Conservation (phyloP, 2,888 invertebrate species). For the Brachylomia viminalis region DNA sequence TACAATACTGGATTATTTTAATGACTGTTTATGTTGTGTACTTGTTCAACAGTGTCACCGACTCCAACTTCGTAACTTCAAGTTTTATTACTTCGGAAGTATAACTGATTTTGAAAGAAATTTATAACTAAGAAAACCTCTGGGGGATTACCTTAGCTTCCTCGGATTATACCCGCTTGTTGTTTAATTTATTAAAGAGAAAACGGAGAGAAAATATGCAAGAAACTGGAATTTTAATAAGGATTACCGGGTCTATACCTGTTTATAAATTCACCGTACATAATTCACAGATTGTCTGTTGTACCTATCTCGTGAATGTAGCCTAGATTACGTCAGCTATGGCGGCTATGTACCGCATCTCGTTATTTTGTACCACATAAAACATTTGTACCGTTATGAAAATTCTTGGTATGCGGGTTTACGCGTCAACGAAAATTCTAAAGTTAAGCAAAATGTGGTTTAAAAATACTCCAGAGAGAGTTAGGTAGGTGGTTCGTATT, state of each 20-base stretch:
- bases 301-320: conserved; percentile 26
- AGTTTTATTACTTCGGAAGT: conserved; percentile 58
- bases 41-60: conserved; percentile 45
- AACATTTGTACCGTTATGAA: conserved; percentile 42
- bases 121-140: conserved; percentile 54
- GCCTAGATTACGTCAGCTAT: conserved; percentile 29
- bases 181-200: conserved; percentile 36
- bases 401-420: conserved; percentile 26
- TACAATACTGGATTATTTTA: conserved; percentile 50
- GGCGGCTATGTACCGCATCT: conserved; percentile 30
- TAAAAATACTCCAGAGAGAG: conserved; percentile 31
- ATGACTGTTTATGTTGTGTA: conserved; percentile 52
- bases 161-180: conserved; percentile 43
- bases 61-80: conserved; percentile 40
- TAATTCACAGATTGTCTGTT: conserved; percentile 39
- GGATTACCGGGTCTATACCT: conserved; percentile 19
- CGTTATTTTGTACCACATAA: conserved; percentile 43
- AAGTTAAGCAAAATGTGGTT: conserved; percentile 29
- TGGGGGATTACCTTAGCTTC: conserved; percentile 42
- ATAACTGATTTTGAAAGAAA: conserved; percentile 63
- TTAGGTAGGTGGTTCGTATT: conserved; percentile 26
- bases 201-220: conserved; percentile 39
- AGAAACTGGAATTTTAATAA: conserved; percentile 45
- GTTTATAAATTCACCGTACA: conserved; percentile 29
- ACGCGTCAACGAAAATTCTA: conserved; percentile 28